Conservation (phyloP, 2,888 invertebrate genomes). For the Sylvicola cinctus region DNA sequence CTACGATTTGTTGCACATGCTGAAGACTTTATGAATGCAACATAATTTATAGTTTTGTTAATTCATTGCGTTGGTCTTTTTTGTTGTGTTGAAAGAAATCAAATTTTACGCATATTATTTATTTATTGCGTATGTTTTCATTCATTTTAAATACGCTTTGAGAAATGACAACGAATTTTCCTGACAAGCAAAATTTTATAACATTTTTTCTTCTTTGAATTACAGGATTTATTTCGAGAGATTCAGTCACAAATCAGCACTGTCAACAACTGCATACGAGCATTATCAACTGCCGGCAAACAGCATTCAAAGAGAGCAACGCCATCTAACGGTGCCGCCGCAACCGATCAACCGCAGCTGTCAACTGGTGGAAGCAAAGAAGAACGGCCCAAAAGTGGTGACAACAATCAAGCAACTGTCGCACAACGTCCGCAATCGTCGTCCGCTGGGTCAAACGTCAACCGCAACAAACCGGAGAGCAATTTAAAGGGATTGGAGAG, state of each 20-base stretch:
- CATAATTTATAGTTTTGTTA: too few species aligned
- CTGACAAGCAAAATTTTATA: neutral
- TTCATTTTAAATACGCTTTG: too few species aligned
- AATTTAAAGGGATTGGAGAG: slow-evolving; percentile 44
- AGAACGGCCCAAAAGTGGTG: slow-evolving; percentile 9
- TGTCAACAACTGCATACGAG: slow-evolving; percentile 58
- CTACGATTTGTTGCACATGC: too few species aligned
- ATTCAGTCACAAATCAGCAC: slow-evolving; percentile 80
- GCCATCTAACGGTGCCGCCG: slow-evolving; percentile 7
- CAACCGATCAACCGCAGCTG: slow-evolving; percentile 10
- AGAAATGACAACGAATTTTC: neutral
- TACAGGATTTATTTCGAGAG: slow-evolving; percentile 77
- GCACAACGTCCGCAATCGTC: slow-evolving; percentile 3
- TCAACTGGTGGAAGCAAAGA: slow-evolving; percentile 12
- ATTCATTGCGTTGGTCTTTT: too few species aligned
- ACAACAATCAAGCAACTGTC: slow-evolving; percentile 6
- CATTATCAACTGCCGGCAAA: slow-evolving; percentile 24
- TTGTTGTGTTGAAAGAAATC: too few species aligned
- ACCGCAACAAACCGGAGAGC: slow-evolving; percentile 11
- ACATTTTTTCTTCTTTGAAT: slow-evolving; percentile 13
- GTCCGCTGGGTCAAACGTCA: neutral
- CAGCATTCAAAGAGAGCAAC: slow-evolving; percentile 13
- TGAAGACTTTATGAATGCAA: too few species aligned
- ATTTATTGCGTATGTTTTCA: too few species aligned
- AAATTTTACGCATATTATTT: too few species aligned